A percentile compares a stretch with the other conserved stretches of the same genome.
Evolutionary conservation across 2,797 vertebrate species (phyloP).

Genomic region (Tolypeutes matacus): DNA sequence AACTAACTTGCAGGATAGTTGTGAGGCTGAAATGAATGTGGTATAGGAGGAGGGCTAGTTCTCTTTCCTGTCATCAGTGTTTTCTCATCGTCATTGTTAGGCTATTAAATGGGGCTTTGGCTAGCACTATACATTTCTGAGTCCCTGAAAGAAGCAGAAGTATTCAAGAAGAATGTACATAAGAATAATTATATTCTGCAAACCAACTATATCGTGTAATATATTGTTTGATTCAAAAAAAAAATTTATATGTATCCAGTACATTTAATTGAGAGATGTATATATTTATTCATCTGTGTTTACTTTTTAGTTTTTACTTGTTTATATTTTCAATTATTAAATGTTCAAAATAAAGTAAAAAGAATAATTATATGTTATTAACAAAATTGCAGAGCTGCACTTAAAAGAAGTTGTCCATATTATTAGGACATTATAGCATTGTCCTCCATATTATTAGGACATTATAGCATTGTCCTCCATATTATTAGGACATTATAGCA

Average conservation of each 20-base stretch:
- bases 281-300: no score
- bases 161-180: neutral
- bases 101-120: neutral
- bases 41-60: neutral
- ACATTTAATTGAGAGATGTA: no score
- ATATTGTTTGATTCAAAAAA: no score
- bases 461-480: neutral
- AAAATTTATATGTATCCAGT: no score
- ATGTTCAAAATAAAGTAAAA: neutral
- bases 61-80: neutral
- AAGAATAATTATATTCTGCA: no score
- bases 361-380: neutral
- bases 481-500: neutral
- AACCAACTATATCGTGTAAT: no score
- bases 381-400: neutral
- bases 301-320: no score
- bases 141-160: neutral
- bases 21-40: neutral
- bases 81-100: neutral
- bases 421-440: neutral
- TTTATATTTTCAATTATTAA: no score
- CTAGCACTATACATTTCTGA: neutral
- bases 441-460: neutral
- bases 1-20: neutral
- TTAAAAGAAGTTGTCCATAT: slow-evolving; percentile 38